A percentile compares a stretch with the other conserved stretches of the same genome.
Evolutionary conservation across 2,888 invertebrate genomes (phyloP).

Genomic region (Noctua comes): DNA sequence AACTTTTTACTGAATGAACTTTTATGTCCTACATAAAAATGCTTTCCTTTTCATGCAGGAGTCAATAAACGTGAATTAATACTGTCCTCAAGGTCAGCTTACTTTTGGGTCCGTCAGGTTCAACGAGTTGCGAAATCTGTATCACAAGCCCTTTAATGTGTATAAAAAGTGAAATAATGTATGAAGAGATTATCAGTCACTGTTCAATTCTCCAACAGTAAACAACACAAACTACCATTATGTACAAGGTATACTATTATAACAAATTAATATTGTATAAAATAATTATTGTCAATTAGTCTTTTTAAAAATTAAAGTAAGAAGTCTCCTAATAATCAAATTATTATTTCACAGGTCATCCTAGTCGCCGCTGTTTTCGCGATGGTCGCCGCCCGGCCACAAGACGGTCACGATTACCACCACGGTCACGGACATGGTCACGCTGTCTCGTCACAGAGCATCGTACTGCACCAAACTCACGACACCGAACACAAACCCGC

Average conservation of each 20-base stretch:
- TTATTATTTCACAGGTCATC: conserved; percentile 28
- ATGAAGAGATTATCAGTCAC: conserved; percentile 40
- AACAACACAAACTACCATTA: conserved; percentile 43
- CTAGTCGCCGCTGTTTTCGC: conserved; percentile 49
- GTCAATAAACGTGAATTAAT: conserved; percentile 2
- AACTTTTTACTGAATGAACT: conserved; percentile 10
- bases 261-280: not conserved
- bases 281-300: not conserved
- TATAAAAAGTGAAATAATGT: conserved; percentile 50
- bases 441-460: conserved; percentile 75
- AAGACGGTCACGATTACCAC: conserved; percentile 56
- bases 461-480: conserved; percentile 70
- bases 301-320: not conserved
- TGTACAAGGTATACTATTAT: conserved; percentile 48
- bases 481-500: conserved; percentile 38
- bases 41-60: not conserved
- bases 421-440: conserved; percentile 68
- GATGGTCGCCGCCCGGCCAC: conserved; percentile 52
- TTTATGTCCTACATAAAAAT: conserved; percentile 17
- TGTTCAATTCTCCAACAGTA: conserved; percentile 14
- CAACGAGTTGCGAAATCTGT: conserved; percentile 22
- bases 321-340: not conserved
- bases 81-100: conserved; percentile 32
- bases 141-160: conserved; percentile 21
- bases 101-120: conserved; percentile 13